Evolutionary conservation across 2,797 vertebrate species (phyloP).

Genomic region (Xenentodon cancila): DNA sequence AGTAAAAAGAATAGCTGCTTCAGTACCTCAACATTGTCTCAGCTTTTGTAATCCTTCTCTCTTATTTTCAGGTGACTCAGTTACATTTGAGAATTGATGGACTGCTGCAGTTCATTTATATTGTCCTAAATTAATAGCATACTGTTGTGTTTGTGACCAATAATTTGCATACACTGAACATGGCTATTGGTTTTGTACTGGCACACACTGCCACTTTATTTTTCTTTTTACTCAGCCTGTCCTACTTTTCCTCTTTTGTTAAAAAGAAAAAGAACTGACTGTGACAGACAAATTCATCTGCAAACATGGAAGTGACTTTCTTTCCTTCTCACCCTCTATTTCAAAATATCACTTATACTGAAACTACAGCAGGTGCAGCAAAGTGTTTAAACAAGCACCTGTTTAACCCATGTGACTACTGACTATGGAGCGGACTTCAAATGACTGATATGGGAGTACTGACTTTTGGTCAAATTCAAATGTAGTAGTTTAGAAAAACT

Average conservation of each 20-base stretch:
- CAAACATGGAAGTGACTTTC: neutral
- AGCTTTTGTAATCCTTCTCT: neutral
- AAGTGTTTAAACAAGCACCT: no score
- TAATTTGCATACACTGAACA: slow-evolving; percentile 41
- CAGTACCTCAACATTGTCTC: neutral
- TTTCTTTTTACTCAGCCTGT: slow-evolving; percentile 14
- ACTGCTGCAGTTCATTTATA: slow-evolving; percentile 18
- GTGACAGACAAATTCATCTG: neutral
- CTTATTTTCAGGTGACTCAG: slow-evolving; percentile 3
- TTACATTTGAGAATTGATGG: slow-evolving; percentile 7
- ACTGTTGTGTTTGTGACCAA: slow-evolving; percentile 17
- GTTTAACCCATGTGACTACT: no score
- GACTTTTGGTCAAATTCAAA: no score
- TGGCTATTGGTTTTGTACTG: slow-evolving; percentile 34
- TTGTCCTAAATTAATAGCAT: slow-evolving; percentile 19
- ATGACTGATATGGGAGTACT: no score
- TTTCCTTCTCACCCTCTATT: neutral
- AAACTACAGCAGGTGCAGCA: slow-evolving; percentile 16
- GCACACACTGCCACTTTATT: slow-evolving; percentile 12
- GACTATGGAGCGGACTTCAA: no score
- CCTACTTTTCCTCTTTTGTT: slow-evolving; percentile 40
- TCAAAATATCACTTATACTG: neutral
- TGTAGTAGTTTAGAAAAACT: no score
- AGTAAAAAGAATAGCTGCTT: neutral
- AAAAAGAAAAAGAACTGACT: slow-evolving; percentile 1